These are phyloP conservation scores for Pteruthius melanotis DNA, from an alignment of 2,113 vertebrate genomes.

Conservation along the genomic window DNA sequence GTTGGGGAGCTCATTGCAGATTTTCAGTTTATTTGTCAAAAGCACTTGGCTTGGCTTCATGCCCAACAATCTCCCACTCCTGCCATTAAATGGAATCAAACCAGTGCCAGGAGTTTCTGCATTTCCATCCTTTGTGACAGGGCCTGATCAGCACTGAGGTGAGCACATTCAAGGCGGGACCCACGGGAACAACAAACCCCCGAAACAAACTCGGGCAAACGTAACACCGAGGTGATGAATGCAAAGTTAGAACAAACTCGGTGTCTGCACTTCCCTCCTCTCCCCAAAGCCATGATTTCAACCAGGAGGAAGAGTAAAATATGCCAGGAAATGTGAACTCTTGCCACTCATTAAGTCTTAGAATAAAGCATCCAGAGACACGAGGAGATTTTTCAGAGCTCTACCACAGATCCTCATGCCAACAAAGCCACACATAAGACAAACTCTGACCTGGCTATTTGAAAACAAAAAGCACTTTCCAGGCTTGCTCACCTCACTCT, in stretches of 20 bases:
- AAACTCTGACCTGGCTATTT: background rate
- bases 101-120: background rate
- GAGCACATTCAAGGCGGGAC: background rate
- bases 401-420: background rate
- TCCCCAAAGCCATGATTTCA: background rate
- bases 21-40: constrained; percentile 10
- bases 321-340: background rate
- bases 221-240: background rate
- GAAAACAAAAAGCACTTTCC: background rate
- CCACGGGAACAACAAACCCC: background rate
- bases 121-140: background rate
- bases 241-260: background rate
- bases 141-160: background rate
- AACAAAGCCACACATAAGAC: background rate
- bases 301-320: background rate
- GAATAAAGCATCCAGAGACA: background rate
- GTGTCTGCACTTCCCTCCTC: background rate
- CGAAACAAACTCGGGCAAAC: background rate
- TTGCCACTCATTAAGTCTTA: background rate
- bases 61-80: background rate
- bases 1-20: background rate
- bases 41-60: background rate
- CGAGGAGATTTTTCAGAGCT: background rate
- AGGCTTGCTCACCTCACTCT: background rate
- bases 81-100: background rate